phyloP scores from a whole-genome alignment of 2,888 invertebrate genomes.

The Malacosoma neustria region DNA sequence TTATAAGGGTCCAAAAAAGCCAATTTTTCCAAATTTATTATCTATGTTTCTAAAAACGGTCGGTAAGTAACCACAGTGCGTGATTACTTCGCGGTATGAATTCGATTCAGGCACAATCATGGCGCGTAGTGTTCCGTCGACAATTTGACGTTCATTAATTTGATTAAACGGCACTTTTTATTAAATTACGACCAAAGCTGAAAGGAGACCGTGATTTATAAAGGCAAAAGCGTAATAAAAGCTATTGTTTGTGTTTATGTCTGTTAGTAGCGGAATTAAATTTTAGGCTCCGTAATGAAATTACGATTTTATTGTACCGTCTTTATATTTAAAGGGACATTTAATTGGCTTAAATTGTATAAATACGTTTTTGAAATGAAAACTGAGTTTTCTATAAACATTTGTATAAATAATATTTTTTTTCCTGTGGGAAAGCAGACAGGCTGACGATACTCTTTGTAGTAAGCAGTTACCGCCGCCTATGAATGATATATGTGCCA shows the following conservation, averaged over 20 bases:
- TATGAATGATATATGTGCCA: too few species aligned
- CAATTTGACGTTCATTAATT: constrained; percentile 30
- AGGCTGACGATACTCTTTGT: too few species aligned
- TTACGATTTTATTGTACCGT: constrained; percentile 7
- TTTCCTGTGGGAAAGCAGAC: too few species aligned
- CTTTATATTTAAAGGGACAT: not conserved
- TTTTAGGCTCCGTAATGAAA: constrained; percentile 8
- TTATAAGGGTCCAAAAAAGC: too few species aligned
- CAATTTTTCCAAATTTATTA: too few species aligned
- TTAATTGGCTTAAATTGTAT: not conserved
- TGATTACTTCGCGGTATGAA: constrained; percentile 16
- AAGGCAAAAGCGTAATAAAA: constrained; percentile 20
- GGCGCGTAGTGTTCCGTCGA: constrained; percentile 10
- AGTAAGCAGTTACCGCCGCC: too few species aligned
- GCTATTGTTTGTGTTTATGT: constrained; percentile 25
- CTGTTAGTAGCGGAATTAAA: constrained; percentile 7
- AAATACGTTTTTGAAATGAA: too few species aligned
- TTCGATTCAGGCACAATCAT: constrained; percentile 12
- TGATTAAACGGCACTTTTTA: constrained; percentile 28
- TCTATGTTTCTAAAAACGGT: not conserved
- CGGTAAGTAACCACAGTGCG: constrained; percentile 4
- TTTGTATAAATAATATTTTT: too few species aligned
- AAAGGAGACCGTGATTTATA: constrained; percentile 31
- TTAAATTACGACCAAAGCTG: constrained; percentile 27
- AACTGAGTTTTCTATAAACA: too few species aligned